A percentile compares a stretch with the other conserved stretches of the same genome.
These are phyloP conservation scores for Drosophila monieri DNA, from an alignment of 2,888 invertebrate genomes.

Conservation along the genomic window DNA sequence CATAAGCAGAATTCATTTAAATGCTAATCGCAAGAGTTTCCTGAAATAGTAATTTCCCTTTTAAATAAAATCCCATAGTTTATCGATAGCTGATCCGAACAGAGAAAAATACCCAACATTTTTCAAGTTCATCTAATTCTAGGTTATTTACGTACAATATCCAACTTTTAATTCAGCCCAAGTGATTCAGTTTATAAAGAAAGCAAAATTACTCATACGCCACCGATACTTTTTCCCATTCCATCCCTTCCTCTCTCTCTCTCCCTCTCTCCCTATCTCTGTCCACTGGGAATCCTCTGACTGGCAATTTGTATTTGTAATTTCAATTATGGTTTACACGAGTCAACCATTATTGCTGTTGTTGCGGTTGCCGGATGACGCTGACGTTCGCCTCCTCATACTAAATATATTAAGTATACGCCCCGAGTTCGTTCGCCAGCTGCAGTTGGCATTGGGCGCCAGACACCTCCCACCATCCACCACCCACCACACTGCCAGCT, in stretches of 20 bases:
- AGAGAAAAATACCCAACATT: no score
- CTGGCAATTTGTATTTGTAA: constrained; percentile 28
- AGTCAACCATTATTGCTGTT: constrained; percentile 22
- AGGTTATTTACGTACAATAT: neutral
- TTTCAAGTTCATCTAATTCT: constrained; percentile 14
- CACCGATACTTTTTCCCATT: constrained; percentile 13
- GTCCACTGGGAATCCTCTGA: neutral
- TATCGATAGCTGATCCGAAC: no score
- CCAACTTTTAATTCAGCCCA: constrained; percentile 13
- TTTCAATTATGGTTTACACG: constrained; percentile 41
- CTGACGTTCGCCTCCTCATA: neutral
- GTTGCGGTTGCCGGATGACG: constrained; percentile 23
- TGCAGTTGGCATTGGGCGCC: constrained; percentile 34
- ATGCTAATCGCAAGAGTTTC: neutral
- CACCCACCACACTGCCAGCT: neutral
- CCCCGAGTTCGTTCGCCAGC: constrained; percentile 39
- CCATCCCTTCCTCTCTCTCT: neutral
- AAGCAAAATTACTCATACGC: constrained; percentile 45
- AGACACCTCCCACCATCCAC: neutral
- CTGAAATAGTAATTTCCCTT: no score
- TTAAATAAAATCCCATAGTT: no score
- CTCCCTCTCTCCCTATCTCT: neutral
- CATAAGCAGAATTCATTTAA: neutral
- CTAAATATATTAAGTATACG: constrained; percentile 32
- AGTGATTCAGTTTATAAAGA: constrained; percentile 28